Evolutionary conservation across 2,797 vertebrate genomes (phyloP), one percentile per base, ranked within the genome.

Genomic region (Acrossocheilus fasciatus): DNA sequence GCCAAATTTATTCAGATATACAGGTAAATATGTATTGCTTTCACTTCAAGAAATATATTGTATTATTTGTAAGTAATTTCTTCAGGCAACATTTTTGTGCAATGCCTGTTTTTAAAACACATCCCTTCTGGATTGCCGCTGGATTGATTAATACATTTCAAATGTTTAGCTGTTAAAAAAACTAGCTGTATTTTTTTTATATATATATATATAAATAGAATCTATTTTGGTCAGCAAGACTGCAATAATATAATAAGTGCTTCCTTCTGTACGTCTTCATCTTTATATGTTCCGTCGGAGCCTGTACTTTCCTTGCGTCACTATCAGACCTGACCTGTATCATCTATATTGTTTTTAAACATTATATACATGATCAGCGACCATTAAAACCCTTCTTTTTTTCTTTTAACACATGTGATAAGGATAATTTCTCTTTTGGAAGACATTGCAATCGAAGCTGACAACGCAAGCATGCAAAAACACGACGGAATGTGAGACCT

Each of bases 201-300:
- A 15, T 73, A 59, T 11, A 68, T 81, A 18, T 72, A 59, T 2
- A 8, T 15, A 26, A 9, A 34, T 7, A 62, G 20, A n/a, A 36
- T 62, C 39, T 0, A 30, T 39, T 41, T 73, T 43, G n/a, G 36
- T 82, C 36, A 83, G 70, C 11, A 83, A 83, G n/a, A 23, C 41
- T 74, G 69, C 3, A 73, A 15, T 62, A 4, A 73, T 72, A 73
- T 57, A 43, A 26, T 11, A 83, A 74, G n/a, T 23, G 52, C 59
- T 41, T 83, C 17, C 4, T 6, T 74, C 69, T 62, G 52, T 47
- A 45, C 11, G 11, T 23, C 1, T 17, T 73, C 18, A 1, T 73
- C 64, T 41, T n/a, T 50, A 39, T n/a, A 43, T 43, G 50, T 57
- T 34, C 23, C 7, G 47, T 8, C 14, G 2, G 30, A 82, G 50